Base-by-base conservation (phyloP, 2,888 invertebrate species). In the Trachelus tabidus region DNA sequence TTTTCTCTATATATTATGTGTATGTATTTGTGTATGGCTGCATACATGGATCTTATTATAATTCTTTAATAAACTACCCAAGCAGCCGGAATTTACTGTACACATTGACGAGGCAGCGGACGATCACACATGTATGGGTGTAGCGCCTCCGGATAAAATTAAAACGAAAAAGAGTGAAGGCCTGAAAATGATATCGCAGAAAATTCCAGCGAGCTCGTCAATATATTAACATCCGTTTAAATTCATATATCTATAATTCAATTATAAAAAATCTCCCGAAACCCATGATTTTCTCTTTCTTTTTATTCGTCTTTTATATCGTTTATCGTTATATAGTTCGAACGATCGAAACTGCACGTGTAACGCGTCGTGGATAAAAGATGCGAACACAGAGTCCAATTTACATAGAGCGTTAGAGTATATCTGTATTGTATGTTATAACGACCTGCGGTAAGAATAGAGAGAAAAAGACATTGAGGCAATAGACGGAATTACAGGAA, bases 51-150 rank as follows among this genome's bases (percentile, higher is more conserved):
- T 85, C 85, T 85, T 86, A 86, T 84, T 82, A 84, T 83, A 88
- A 88, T 87, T 82, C 81, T 82, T 82, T 82, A 79, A 84, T 89
- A 89, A 79, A 81, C 87, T 90, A 90, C 87, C 88, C 87, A 86
- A 89, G 84, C 85, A 85, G 84, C 84, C 85, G 84, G 75, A 83
- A 84, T 34, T 34, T 31, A 69, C 40, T 15, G 15, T 15, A 15
- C 11, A 15, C 69, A 33, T 33, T 30, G 30, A 69, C 30, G 69
- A 69, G 69, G 33, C 69, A 33, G 4, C 30, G 30, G 30, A 3
- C 30, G 15, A 4, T 12, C 69, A 11, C 4, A 30, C 4, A 15
- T 30, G 69, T 15, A 69, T 69, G 69, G 15, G 34, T 34, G 73
- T 15, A 33, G 40, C 40, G 40, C 40, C 40, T 40, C 4, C 40